Base-by-base conservation (phyloP, 2,113 vertebrate species). In the Rhineura floridana region DNA sequence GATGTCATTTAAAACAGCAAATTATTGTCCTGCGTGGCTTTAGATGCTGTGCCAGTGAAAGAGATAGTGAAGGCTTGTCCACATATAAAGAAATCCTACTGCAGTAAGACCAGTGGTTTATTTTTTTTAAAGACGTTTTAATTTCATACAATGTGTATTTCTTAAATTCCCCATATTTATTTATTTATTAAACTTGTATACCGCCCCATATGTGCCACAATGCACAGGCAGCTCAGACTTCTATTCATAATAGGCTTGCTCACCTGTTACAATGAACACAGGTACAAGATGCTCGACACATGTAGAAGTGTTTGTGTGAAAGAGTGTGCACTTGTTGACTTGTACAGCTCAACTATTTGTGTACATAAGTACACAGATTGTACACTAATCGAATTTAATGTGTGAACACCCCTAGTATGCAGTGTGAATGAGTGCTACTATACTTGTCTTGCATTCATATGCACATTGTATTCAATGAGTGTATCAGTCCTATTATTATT, bases 1-100 rank as follows among this genome's bases (percentile, higher is more conserved):
- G 89, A 81, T 84, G 76, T 69, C 30, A 10, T 91, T 93, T 85
- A 90, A 13, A 73, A 84, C 25, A 81, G 87, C 81, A 73, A 90
- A 81, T 93, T 91, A 87, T 11, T 77, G 1, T 84, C 63, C 91
- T 87, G 81, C 0, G 3, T 88, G 85, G 67, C 70, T 69, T 11
- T 30, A 79, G 73, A 81, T 55, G 15, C n/a, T 39, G 2, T 83
- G 33, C 63, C 0, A 84, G 85, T 55, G 48, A 28, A 21, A n/a
- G 65, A 44, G 48, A 36, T 33, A 50, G 81, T n/a, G 4, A 0
- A 0, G 77, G 90, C 90, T 94, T 92, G 92, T 73, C 25, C 33
- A 0, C 9, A 30, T 19, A 30, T 11, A 78, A 30, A 78, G 11
- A 78, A 76, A 42, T 77, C 44, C 0, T 44, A 0, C 44, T 39